Evolutionary conservation across 2,113 vertebrate species (phyloP).

Genomic region (Mixornis gularis): DNA sequence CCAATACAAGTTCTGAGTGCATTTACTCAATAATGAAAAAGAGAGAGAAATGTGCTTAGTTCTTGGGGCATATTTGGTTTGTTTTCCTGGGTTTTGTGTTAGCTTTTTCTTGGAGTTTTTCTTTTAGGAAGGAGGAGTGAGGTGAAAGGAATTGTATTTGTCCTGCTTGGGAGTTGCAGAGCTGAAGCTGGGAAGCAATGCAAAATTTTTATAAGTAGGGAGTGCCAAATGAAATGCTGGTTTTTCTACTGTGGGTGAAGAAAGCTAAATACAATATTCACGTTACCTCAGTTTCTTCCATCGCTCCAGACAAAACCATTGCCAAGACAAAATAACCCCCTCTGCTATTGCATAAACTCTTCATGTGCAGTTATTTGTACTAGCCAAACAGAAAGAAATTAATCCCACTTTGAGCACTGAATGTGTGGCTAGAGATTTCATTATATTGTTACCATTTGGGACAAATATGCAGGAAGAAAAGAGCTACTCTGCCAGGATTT

Average conservation of each 20-base stretch:
- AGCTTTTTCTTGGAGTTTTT: background rate
- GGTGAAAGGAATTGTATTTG: background rate
- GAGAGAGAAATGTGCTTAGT: background rate
- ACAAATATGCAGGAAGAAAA: constrained; percentile 1
- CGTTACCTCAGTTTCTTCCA: constrained; percentile 33
- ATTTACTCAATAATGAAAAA: constrained; percentile 7
- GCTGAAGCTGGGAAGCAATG: constrained; percentile 14
- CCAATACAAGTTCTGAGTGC: background rate
- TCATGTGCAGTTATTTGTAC: constrained; percentile 27
- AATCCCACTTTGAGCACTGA: constrained; percentile 10
- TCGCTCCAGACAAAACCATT: background rate
- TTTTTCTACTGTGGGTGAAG: background rate
- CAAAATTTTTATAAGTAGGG: constrained; percentile 39
- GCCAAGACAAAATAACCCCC: constrained; percentile 45
- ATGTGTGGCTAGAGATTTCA: constrained; percentile 30
- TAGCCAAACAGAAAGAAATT: constrained; percentile 50
- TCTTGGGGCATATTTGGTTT: background rate
- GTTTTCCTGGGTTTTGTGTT: background rate
- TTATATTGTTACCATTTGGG: constrained; percentile 35
- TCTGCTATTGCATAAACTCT: constrained; percentile 34
- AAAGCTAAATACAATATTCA: constrained; percentile 43
- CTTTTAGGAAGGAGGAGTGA: background rate
- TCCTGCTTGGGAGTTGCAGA: constrained; percentile 2
- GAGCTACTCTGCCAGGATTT: background rate
- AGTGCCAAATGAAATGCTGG: constrained; percentile 39